Evolutionary conservation across 2,113 vertebrate genomes (phyloP).

Genomic region (Dasypus novemcinctus): DNA sequence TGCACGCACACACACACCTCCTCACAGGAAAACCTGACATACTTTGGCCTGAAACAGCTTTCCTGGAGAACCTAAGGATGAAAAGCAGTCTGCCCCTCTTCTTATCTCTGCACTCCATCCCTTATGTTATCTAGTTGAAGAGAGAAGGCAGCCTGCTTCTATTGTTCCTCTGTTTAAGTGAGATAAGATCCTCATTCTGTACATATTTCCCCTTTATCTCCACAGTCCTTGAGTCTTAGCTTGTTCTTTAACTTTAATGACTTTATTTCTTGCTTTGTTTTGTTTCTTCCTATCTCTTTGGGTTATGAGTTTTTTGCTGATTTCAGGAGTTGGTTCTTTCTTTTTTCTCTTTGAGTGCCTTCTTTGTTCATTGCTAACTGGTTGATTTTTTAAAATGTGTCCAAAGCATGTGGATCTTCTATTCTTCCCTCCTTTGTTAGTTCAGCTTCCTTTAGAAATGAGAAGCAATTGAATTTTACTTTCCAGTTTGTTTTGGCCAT

Average conservation of each 20-base stretch:
- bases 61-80: background rate
- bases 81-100: background rate
- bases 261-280: conserved; percentile 80
- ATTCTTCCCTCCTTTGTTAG: background rate
- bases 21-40: background rate
- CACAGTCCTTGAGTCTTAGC: conserved; percentile 33
- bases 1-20: too few relatives aligned
- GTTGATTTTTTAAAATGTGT: conserved; percentile 65
- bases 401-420: conserved; percentile 48
- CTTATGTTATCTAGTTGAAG: background rate
- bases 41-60: background rate
- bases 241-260: conserved; percentile 76
- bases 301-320: conserved; percentile 69
- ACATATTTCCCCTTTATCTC: conserved; percentile 75
- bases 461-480: background rate
- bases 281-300: conserved; percentile 70
- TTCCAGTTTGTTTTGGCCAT: background rate
- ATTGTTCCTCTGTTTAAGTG: conserved; percentile 72
- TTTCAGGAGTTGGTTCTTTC: conserved; percentile 48
- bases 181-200: conserved; percentile 75
- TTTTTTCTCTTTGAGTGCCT: background rate
- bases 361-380: conserved; percentile 45
- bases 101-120: background rate
- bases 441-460: conserved; percentile 42
- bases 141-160: conserved; percentile 59